These are phyloP conservation scores for Neria commutata DNA, from an alignment of 2,888 invertebrate genomes.

Conservation along the genomic window DNA sequence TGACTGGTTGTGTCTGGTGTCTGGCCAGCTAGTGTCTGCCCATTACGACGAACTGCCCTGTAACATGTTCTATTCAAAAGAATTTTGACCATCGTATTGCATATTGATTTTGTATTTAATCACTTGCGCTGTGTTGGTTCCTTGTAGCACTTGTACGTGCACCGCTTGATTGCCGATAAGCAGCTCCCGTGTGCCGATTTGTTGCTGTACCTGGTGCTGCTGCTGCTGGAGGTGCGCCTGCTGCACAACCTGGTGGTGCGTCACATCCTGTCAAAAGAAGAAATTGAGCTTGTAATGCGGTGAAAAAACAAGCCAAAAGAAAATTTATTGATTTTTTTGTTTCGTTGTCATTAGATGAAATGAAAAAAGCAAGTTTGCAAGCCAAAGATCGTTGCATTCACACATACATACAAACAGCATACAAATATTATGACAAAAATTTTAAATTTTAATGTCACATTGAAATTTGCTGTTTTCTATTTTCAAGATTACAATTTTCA, in stretches of 20 bases:
- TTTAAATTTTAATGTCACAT: too few species aligned
- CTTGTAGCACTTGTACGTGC: conserved; percentile 57
- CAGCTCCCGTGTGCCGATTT: conserved; percentile 60
- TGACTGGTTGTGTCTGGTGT: too few species aligned
- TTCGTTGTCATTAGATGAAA: too few species aligned
- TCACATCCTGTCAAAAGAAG: conserved; percentile 39
- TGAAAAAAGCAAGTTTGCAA: too few species aligned
- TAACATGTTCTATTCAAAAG: too few species aligned
- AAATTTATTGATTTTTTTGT: too few species aligned
- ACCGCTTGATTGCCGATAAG: conserved; percentile 62
- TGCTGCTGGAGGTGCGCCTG: conserved; percentile 48
- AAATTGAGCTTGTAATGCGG: conserved; percentile 40
- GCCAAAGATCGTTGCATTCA: too few species aligned
- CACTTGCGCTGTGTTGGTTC: conserved; percentile 56
- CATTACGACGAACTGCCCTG: too few species aligned
- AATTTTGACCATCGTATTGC: conserved; percentile 60
- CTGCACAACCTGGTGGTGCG: conserved; percentile 58
- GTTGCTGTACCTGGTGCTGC: conserved; percentile 49
- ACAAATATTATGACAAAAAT: not conserved
- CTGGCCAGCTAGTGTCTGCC: too few species aligned
- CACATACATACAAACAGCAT: too few species aligned
- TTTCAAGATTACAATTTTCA: too few species aligned
- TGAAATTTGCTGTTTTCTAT: too few species aligned
- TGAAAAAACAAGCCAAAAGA: conserved; percentile 31
- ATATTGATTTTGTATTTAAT: conserved; percentile 47